Evolutionary conservation across 2,797 vertebrate species (phyloP).

Genomic region (Halcyon leucocephala): DNA sequence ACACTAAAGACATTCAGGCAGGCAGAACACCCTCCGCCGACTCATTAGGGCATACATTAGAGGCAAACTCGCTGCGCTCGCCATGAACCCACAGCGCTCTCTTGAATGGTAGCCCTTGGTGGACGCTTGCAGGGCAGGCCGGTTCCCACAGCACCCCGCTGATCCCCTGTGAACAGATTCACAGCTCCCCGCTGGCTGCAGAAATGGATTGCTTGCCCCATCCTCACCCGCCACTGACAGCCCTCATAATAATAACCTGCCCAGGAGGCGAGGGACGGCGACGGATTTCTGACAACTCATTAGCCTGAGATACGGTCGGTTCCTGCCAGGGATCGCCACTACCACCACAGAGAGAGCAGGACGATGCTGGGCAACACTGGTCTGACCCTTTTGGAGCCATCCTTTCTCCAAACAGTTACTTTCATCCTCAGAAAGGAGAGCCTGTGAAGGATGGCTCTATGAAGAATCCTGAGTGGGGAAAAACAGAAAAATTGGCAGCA

Average conservation of each 20-base stretch:
- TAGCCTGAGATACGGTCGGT: conserved; percentile 48
- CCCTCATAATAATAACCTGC: conserved; percentile 75
- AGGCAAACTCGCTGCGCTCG: conserved; percentile 48
- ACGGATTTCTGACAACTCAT: conserved; percentile 64
- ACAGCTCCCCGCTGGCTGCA: conserved; percentile 68
- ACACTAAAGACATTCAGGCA: conserved; percentile 59
- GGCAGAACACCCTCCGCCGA: conserved; percentile 56
- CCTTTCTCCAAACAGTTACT: background rate
- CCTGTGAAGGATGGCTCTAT: background rate
- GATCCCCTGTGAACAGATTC: conserved; percentile 73
- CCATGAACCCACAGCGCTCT: conserved; percentile 34
- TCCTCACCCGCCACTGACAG: conserved; percentile 75
- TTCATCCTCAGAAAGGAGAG: background rate
- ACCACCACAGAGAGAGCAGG: background rate
- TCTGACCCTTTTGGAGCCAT: background rate
- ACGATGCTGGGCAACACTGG: background rate
- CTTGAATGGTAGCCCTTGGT: conserved; percentile 67
- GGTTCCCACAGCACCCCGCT: conserved; percentile 78
- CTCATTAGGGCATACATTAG: conserved; percentile 68
- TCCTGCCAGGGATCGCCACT: background rate
- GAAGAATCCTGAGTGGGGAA: background rate
- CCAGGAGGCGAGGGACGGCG: conserved; percentile 56
- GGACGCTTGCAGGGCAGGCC: conserved; percentile 50
- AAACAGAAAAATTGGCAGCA: background rate
- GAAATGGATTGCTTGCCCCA: conserved; percentile 68